Evolutionary conservation across 2,888 invertebrate genomes (phyloP), one percentile per base, ranked within the genome.

Genomic region (Melieria omissa): DNA sequence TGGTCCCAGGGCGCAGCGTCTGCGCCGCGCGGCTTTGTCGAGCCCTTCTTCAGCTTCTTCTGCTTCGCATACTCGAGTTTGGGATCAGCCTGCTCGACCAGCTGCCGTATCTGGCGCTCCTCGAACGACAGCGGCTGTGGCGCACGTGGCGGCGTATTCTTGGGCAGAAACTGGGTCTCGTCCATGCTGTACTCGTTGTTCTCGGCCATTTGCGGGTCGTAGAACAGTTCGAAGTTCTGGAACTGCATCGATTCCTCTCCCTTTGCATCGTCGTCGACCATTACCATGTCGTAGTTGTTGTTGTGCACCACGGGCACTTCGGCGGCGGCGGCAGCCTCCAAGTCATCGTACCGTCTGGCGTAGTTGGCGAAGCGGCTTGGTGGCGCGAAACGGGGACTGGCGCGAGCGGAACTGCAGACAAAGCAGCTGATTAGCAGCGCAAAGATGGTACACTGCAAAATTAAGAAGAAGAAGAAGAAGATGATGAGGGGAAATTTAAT

Each of bases 1-100:
- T 83, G 82, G 72, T 85, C 85, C 83, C 86, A 85, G 72, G 83
- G 79, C 65, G 78, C 77, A 44, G 79, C 80, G 4, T 76, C 77
- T 4, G 78, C 41, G 12, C 78, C 81, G 3, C 80, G 76, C 3
- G 85, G 80, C 71, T 76, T 65, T 1, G 84, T 78, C 7, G 64
- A 74, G 60, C 81, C 83, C 75, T 84, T 84, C 69, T 79, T 81
- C 54, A 85, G 75, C 46, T 81, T 81, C 16, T 76, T 76, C 57
- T 77, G 74, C 0, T 77, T 71, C 70, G 77, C 79, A 71, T 75
- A 79, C 63, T 84, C 82, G 14, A 78, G 78, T 0, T 46, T 72
- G 1, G 80, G 75, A 73, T 83, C 84, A 41, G 82, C 77, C 0
- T 74, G 70, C 4, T 82, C 79, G 8, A 82, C 29, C 4, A 78